Percentiles rank a stretch among this genome's conserved stretches.
phyloP scores from a whole-genome alignment of 2,113 vertebrate species.

The Porphyrio hochstetteri region DNA sequence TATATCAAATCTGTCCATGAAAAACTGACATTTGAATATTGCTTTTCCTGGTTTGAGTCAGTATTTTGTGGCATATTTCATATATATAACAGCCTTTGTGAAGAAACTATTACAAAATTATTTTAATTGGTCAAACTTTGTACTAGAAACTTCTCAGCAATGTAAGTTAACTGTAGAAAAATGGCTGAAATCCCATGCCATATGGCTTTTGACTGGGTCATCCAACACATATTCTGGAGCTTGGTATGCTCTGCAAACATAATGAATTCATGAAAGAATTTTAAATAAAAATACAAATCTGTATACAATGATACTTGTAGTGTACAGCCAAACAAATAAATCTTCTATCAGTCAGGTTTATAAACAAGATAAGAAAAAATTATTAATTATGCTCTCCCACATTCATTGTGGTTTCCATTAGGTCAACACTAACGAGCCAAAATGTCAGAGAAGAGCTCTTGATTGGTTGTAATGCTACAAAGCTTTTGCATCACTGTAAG shows the following conservation, averaged over 20 bases:
- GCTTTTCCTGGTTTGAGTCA: background rate
- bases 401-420: background rate
- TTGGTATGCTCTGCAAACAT: slow-evolving; percentile 6
- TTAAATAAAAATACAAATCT: slow-evolving; percentile 33
- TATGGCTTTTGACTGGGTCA: slow-evolving; percentile 39
- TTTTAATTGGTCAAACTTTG: background rate
- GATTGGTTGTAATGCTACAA: background rate
- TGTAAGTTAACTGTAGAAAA: background rate
- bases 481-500: background rate
- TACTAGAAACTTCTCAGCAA: background rate
- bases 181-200: background rate
- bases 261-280: slow-evolving; percentile 12
- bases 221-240: slow-evolving; percentile 40
- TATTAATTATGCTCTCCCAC: slow-evolving; percentile 4
- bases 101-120: background rate
- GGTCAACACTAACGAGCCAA: background rate
- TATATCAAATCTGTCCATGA: background rate
- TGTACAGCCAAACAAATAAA: slow-evolving; percentile 48
- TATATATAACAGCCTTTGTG: background rate
- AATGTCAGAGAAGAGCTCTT: background rate
- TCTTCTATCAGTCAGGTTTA: slow-evolving; percentile 40
- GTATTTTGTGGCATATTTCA: background rate
- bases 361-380: slow-evolving; percentile 35
- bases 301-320: slow-evolving; percentile 15
- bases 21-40: background rate